phyloP scores from a whole-genome alignment of 1,140 invertebrate species.

The Drosophila ohnishii region DNA sequence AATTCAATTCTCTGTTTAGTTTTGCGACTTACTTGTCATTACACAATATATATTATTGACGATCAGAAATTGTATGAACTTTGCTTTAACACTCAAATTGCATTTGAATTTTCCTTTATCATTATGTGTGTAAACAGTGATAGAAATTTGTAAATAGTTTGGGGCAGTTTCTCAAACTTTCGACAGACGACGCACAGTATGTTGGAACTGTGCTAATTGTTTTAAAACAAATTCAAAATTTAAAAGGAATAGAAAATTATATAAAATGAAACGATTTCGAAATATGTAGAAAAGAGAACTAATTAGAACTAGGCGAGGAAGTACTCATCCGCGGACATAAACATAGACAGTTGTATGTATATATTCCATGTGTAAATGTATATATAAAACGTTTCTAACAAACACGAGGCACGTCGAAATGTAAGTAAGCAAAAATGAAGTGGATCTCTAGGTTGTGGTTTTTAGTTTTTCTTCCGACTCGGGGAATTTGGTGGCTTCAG shows the following conservation, averaged over 20 bases:
- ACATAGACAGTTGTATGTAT: conserved; percentile 51
- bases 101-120: conserved; percentile 37
- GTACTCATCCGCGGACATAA: conserved; percentile 50
- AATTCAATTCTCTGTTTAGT: conserved; percentile 52
- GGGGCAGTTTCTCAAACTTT: conserved; percentile 48
- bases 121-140: conserved; percentile 37
- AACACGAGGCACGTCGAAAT: conserved; percentile 79
- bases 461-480: conserved; percentile 70
- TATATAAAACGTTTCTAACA: conserved; percentile 78
- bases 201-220: conserved; percentile 21
- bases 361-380: conserved; percentile 69
- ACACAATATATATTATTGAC: conserved; percentile 36
- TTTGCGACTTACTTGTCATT: conserved; percentile 38
- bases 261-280: conserved; percentile 42
- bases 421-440: conserved; percentile 73
- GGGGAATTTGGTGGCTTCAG: conserved; percentile 76
- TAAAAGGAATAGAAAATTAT: neutral
- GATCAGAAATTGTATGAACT: conserved; percentile 58
- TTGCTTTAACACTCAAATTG: conserved; percentile 72
- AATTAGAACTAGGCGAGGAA: conserved; percentile 67
- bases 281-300: conserved; percentile 44
- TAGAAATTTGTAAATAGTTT: conserved; percentile 50
- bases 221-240: conserved; percentile 27
- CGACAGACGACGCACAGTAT: conserved; percentile 29
- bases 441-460: conserved; percentile 33